These are phyloP conservation scores for Paratilapia polleni DNA, from an alignment of 2,113 vertebrate genomes.

Conservation along the genomic window DNA sequence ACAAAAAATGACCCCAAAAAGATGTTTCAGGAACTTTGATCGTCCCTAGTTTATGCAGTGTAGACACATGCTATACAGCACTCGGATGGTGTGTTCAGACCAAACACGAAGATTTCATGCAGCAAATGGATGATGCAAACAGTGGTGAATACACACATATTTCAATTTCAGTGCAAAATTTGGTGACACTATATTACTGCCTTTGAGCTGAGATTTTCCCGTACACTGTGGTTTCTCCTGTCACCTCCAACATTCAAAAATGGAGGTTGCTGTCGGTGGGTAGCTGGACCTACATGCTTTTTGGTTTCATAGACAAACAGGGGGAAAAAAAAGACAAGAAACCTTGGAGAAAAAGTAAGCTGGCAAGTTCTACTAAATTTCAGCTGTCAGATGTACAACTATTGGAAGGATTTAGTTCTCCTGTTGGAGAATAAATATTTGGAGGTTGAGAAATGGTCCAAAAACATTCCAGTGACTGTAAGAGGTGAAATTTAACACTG, in stretches of 20 bases:
- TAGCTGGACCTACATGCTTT: background rate
- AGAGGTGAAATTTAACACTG: background rate
- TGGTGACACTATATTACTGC: background rate
- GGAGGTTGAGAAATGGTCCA: background rate
- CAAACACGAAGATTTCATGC: background rate
- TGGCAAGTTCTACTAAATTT: background rate
- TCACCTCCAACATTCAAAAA: background rate
- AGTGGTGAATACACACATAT: background rate
- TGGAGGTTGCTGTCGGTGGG: background rate
- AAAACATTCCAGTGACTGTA: rapidly evolving
- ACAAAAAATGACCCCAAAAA: background rate
- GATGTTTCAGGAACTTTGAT: background rate
- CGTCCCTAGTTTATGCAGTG: background rate
- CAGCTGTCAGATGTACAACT: background rate
- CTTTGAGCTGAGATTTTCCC: background rate
- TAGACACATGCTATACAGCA: background rate
- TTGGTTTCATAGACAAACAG: background rate
- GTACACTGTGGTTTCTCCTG: background rate
- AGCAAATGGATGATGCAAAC: background rate
- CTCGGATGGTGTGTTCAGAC: too few species aligned
- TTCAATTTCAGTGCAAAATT: background rate
- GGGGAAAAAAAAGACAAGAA: background rate
- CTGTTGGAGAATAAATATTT: background rate
- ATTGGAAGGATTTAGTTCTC: background rate
- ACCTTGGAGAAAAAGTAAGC: background rate